These are phyloP conservation scores for Marisa cornuarietis DNA, from an alignment of 1,140 invertebrate genomes.

Conservation along the genomic window DNA sequence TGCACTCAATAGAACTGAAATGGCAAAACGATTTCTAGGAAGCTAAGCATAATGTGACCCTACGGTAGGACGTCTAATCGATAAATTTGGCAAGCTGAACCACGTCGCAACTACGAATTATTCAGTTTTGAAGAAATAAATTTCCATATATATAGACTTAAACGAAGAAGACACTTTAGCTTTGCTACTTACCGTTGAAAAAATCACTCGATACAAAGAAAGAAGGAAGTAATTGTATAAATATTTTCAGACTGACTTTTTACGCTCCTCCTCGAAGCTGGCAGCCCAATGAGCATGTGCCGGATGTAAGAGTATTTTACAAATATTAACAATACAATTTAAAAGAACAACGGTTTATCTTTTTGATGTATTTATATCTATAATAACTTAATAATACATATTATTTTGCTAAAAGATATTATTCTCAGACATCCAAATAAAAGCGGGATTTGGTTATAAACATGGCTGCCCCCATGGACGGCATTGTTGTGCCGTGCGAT, in stretches of 20 bases:
- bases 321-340: not conserved
- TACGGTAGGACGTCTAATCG: too few species aligned
- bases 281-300: constrained; percentile 17
- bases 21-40: too few species aligned
- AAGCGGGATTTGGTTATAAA: constrained; percentile 30
- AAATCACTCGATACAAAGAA: constrained; percentile 12
- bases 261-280: constrained; percentile 1
- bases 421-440: constrained; percentile 1
- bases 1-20: too few species aligned
- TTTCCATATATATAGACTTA: too few species aligned
- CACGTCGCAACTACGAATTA: too few species aligned
- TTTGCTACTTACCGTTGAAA: not conserved
- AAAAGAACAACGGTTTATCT: not conserved
- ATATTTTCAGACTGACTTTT: constrained; percentile 4
- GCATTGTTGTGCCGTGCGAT: constrained; percentile 40
- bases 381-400: not conserved
- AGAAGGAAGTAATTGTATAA: constrained; percentile 1
- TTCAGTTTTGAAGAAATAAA: too few species aligned
- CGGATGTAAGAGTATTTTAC: constrained; percentile 7
- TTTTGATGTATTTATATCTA: constrained; percentile 6
- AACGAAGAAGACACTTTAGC: too few species aligned
- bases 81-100: too few species aligned
- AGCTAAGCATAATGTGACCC: too few species aligned
- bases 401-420: not conserved
- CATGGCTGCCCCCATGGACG: constrained; percentile 51